phyloP scores from a whole-genome alignment of 2,888 invertebrate genomes.

The Eupithecia vulgata region DNA sequence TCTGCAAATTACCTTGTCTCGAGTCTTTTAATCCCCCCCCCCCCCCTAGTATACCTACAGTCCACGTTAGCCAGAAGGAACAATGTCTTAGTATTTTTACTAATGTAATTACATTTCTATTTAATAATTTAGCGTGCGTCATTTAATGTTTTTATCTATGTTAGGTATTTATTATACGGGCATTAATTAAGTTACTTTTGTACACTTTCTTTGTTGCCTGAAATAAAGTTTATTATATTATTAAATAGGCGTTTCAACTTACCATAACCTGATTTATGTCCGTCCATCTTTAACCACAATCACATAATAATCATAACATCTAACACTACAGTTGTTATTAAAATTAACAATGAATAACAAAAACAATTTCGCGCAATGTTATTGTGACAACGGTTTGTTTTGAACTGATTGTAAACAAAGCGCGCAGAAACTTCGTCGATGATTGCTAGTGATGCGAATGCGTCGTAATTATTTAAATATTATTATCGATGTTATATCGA shows the following conservation, averaged over 20 bases:
- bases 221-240: no score
- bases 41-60: no score
- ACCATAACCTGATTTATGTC: slow-evolving; percentile 6
- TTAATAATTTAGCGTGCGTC: no score
- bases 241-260: not conserved
- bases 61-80: no score
- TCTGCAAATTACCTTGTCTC: no score
- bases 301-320: not conserved
- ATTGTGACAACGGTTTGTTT: slow-evolving; percentile 18
- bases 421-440: slow-evolving; percentile 8
- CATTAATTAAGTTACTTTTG: no score
- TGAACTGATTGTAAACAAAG: slow-evolving; percentile 31
- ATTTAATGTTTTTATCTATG: no score
- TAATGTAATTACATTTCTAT: no score
- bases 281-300: slow-evolving; percentile 18
- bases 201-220: no score
- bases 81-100: no score
- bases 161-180: no score
- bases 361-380: slow-evolving; percentile 16
- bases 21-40: no score
- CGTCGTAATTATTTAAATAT: not conserved
- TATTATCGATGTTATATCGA: not conserved
- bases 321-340: not conserved
- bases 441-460: slow-evolving; percentile 12
- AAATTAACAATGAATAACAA: slow-evolving; percentile 4